These are phyloP conservation scores for Pocillopora verrucosa DNA, from an alignment of 64 coral and sea anemone species.

Conservation along the genomic window DNA sequence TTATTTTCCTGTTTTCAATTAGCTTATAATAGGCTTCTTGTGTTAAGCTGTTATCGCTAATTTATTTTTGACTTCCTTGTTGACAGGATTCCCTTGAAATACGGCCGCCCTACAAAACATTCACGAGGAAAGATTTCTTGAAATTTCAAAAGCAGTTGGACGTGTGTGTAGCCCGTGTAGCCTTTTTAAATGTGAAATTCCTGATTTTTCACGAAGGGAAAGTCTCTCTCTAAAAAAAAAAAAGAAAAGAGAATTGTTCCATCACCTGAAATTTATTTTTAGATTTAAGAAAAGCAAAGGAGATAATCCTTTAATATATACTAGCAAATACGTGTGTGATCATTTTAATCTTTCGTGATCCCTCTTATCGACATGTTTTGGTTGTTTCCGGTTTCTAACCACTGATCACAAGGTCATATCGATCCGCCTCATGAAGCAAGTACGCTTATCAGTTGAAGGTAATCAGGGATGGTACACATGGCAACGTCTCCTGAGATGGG, in stretches of 20 bases:
- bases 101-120: background rate
- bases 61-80: background rate
- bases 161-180: background rate
- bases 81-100: background rate
- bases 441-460: background rate
- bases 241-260: too few relatives aligned
- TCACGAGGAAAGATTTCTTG: background rate
- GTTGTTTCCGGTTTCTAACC: background rate
- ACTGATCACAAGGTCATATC: background rate
- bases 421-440: background rate
- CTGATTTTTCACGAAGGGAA: background rate
- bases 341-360: background rate
- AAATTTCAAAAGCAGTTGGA: background rate
- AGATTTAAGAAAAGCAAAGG: too few relatives aligned
- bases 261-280: too few relatives aligned
- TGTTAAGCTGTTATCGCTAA: background rate
- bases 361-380: background rate
- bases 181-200: background rate
- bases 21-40: background rate
- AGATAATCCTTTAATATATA: background rate
- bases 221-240: background rate
- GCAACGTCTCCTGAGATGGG: background rate
- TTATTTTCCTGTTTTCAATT: slow-evolving; percentile 2
- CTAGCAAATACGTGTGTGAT: background rate
- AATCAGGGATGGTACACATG: background rate